phyloP scores from a whole-genome alignment of 2,113 vertebrate species.

The Chaetodon auriga region DNA sequence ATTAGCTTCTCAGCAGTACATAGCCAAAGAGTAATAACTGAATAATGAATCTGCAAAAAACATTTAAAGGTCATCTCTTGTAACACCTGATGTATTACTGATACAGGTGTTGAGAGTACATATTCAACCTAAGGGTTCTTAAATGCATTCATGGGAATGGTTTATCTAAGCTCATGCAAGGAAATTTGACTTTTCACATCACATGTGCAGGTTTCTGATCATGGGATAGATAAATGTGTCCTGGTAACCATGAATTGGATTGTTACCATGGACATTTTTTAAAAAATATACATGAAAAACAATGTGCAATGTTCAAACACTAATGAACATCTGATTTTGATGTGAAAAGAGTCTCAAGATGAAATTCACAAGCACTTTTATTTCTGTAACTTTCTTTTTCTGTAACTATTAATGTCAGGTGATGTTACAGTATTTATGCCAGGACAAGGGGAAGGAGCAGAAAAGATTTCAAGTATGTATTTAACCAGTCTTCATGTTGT shows the following conservation, averaged over 20 bases:
- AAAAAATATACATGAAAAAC: background rate
- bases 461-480: conserved; percentile 23
- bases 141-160: background rate
- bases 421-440: conserved; percentile 14
- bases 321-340: background rate
- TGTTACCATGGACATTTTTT: background rate
- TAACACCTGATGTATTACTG: background rate
- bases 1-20: conserved; percentile 18
- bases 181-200: background rate
- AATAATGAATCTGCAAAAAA: background rate
- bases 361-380: conserved; percentile 5
- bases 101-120: conserved; percentile 1
- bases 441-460: background rate
- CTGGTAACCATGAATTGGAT: background rate
- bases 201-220: background rate
- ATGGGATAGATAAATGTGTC: background rate
- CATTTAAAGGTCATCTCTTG: conserved; percentile 18
- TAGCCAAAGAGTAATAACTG: conserved; percentile 29
- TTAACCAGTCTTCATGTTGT: conserved; percentile 18
- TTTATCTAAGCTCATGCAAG: background rate
- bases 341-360: background rate
- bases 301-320: conserved; percentile 3
- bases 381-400: conserved; percentile 1
- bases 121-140: background rate
- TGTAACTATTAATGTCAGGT: conserved; percentile 8